phyloP scores from a whole-genome alignment of 1,140 invertebrate species.

The Ostrea edulis region DNA sequence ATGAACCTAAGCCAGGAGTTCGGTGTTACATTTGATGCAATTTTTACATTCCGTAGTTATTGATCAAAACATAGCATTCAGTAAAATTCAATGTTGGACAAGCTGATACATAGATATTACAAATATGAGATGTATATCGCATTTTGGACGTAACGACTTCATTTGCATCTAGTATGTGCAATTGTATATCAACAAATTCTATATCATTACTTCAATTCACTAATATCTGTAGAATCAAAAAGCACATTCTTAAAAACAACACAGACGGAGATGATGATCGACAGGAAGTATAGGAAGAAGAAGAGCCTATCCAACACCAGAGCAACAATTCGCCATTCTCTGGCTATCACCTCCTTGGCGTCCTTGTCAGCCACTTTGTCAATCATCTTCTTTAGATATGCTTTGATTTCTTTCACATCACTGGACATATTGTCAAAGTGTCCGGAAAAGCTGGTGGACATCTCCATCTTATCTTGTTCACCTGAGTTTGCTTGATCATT shows the following conservation, averaged over 20 bases:
- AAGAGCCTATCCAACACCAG: constrained; percentile 78
- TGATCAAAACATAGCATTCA: too few species aligned
- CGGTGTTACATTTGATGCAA: too few species aligned
- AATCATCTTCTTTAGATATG: constrained; percentile 64
- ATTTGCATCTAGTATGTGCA: not conserved
- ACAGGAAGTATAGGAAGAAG: constrained; percentile 77
- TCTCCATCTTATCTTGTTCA: constrained; percentile 46
- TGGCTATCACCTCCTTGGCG: constrained; percentile 63
- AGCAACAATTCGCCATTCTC: constrained; percentile 78
- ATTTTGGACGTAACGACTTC: not conserved
- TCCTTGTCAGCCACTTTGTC: constrained; percentile 63
- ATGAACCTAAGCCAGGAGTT: too few species aligned
- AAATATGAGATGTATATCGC: not conserved
- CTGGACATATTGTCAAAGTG: constrained; percentile 51
- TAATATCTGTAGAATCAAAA: not conserved
- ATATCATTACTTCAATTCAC: not conserved
- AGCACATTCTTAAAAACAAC: constrained; percentile 48
- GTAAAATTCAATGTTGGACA: not conserved
- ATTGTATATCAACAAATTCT: not conserved
- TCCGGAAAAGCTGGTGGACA: constrained; percentile 35
- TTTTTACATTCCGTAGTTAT: too few species aligned
- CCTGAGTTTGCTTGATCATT: constrained; percentile 43
- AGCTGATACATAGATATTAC: not conserved
- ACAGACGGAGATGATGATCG: constrained; percentile 61
- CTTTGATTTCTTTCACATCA: constrained; percentile 70